Base-by-base conservation (phyloP, 2,888 invertebrate species). In the Linhomoeus sp. region DNA sequence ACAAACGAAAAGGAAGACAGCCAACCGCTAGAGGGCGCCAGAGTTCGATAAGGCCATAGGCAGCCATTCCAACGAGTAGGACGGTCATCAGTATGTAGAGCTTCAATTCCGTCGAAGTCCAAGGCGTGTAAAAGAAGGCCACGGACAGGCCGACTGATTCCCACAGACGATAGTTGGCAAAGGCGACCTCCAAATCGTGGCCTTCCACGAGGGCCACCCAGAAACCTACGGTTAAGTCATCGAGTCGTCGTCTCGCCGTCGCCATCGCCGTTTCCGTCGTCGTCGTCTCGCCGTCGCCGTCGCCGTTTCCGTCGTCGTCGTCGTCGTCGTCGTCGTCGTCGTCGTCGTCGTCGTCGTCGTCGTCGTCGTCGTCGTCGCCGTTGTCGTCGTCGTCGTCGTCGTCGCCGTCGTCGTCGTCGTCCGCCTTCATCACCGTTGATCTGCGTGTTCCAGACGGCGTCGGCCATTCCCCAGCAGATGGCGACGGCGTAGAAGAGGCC, bases 391-490 rank as follows among this genome's bases (percentile, higher is more conserved):
- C 38, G n/a, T n/a, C 15, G n/a, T 5, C 38, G 19, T 14, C n/a
- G 15, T n/a, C 37, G n/a, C 5, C n/a, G 12, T 19, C 9, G 38
- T n/a, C n/a, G 19, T 5, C 38, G 17, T 40, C 20, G 7, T 17
- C 23, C 22, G 9, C 3, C 12, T 3, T 3, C 22, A 17, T 23
- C 65, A 80, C 88, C 86, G 64, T 88, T 88, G 47, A 90, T 79
- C 70, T 88, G 88, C 1, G 88, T 90, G 67, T 88, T 88, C 86
- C 88, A 88, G 0, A 90, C 83, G n/a, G 86, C 87, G 63, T 90
- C 90, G 1, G 85, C 84, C 49, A 87, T 80, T 12, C 88, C 90
- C 88, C 61, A 62, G 42, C 59, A 57, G 20, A 57, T 55, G 12
- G 62, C 62, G 20, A 62, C 55, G 1, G 60, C 61, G 49, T 62